phyloP scores from a whole-genome alignment of 1,140 invertebrate species.

The Pachyrhynchus sulphureomaculatus region DNA sequence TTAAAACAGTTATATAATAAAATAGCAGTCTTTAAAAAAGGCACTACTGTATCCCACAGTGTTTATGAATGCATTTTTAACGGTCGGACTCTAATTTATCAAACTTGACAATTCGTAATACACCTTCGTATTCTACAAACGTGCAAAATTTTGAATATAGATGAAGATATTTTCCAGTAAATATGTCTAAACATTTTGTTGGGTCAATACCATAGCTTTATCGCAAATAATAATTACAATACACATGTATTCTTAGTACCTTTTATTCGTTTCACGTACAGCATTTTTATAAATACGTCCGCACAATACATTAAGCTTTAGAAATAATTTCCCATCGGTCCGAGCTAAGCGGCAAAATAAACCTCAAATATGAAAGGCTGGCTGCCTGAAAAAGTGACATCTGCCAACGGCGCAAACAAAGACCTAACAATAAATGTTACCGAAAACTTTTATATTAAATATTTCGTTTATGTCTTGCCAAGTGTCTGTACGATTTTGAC shows the following conservation, averaged over 20 bases:
- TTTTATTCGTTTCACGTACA: conserved; percentile 5
- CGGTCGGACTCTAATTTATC: too few species aligned
- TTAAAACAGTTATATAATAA: too few species aligned
- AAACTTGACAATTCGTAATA: too few species aligned
- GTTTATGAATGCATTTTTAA: too few species aligned
- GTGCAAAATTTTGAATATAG: too few species aligned
- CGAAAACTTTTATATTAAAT: conserved; percentile 35
- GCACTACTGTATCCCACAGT: too few species aligned
- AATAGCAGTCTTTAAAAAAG: too few species aligned
- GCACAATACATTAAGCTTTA: not conserved
- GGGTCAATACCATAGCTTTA: not conserved
- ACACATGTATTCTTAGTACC: not conserved
- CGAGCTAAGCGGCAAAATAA: not conserved
- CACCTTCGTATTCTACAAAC: too few species aligned
- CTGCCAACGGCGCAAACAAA: conserved; percentile 23
- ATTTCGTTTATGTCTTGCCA: conserved; percentile 24
- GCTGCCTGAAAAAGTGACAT: conserved; percentile 29
- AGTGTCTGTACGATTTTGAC: conserved; percentile 25
- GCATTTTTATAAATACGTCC: conserved; percentile 6
- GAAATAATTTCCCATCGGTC: conserved; percentile 14
- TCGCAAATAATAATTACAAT: not conserved
- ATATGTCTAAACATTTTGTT: too few species aligned
- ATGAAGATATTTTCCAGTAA: too few species aligned
- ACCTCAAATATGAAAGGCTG: conserved; percentile 1
- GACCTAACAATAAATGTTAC: conserved; percentile 10